Percentiles rank a stretch among this genome's conserved stretches.
Evolutionary conservation across 2,888 invertebrate genomes (phyloP).

Genomic region (Melitaea athalia): DNA sequence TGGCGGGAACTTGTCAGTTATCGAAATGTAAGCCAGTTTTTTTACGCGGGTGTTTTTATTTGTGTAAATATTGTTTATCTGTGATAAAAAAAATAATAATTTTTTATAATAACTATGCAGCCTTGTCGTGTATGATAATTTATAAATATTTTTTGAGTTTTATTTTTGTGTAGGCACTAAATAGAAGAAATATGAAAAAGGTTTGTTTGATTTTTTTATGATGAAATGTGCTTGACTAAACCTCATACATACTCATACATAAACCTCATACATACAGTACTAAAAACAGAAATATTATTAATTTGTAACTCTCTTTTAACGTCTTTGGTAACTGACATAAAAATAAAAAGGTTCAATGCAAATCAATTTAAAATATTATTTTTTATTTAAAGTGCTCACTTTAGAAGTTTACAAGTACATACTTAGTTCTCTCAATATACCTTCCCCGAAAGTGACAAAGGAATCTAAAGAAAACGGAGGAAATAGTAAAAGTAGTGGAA

Average conservation of each 20-base stretch:
- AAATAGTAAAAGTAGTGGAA: too few species aligned
- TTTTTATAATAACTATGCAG: background rate
- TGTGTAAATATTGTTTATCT: background rate
- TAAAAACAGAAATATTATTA: too few species aligned
- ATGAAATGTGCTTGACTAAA: background rate
- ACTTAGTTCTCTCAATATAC: too few species aligned
- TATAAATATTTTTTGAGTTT: background rate
- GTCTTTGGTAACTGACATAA: too few species aligned
- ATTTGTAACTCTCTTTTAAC: too few species aligned
- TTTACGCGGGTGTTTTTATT: slow-evolving; percentile 41
- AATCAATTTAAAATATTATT: too few species aligned
- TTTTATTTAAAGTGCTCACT: too few species aligned
- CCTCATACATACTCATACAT: background rate
- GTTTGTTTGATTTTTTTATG: slow-evolving; percentile 14
- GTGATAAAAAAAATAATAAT: slow-evolving; percentile 16
- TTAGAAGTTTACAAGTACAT: too few species aligned
- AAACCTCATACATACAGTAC: too few species aligned
- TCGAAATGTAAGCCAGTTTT: slow-evolving; percentile 49
- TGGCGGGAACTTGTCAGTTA: slow-evolving; percentile 50
- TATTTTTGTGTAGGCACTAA: background rate
- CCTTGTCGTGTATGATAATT: background rate
- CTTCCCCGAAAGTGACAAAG: too few species aligned
- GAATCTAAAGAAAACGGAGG: too few species aligned
- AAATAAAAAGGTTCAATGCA: too few species aligned
- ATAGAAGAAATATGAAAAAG: slow-evolving; percentile 29